A percentile compares a stretch with the other conserved stretches of the same genome.
phyloP scores from a whole-genome alignment of 1,140 invertebrate genomes.

The Drosophila serrata region DNA sequence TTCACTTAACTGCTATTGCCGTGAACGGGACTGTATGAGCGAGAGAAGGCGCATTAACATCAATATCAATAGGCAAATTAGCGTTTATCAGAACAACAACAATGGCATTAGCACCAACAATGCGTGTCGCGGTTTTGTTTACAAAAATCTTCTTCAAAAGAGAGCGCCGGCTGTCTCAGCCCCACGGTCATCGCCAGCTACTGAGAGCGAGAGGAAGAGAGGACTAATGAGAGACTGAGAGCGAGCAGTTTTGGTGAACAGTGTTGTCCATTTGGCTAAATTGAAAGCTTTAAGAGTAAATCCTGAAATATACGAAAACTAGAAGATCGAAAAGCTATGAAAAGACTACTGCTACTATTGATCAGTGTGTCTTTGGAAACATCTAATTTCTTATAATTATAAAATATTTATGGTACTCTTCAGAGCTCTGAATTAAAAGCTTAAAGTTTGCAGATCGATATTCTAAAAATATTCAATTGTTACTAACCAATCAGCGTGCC shows the following conservation, averaged over 20 bases:
- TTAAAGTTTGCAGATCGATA: too few species aligned
- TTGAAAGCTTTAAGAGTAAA: not conserved
- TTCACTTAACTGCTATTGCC: not conserved
- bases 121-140: slow-evolving; percentile 64
- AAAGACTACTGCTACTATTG: not conserved
- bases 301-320: not conserved
- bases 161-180: slow-evolving; percentile 32
- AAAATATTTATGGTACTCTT: not conserved
- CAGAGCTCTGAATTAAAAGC: too few species aligned
- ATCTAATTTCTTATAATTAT: not conserved
- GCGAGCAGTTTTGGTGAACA: slow-evolving; percentile 10
- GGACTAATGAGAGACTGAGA: slow-evolving; percentile 2
- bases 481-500: too few species aligned
- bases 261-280: slow-evolving; percentile 21
- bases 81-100: slow-evolving; percentile 65
- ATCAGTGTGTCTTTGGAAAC: not conserved
- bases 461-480: too few species aligned
- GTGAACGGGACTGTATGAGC: slow-evolving; percentile 15
- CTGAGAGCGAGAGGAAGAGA: slow-evolving; percentile 17
- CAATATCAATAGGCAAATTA: slow-evolving; percentile 71
- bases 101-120: slow-evolving; percentile 41
- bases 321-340: not conserved
- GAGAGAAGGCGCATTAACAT: slow-evolving; percentile 27
- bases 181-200: slow-evolving; percentile 23
- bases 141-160: slow-evolving; percentile 63